Evolutionary conservation across 2,113 vertebrate species (phyloP), one percentile per base, ranked within the genome.

Genomic region (Pseudolaguvia tuberculata): DNA sequence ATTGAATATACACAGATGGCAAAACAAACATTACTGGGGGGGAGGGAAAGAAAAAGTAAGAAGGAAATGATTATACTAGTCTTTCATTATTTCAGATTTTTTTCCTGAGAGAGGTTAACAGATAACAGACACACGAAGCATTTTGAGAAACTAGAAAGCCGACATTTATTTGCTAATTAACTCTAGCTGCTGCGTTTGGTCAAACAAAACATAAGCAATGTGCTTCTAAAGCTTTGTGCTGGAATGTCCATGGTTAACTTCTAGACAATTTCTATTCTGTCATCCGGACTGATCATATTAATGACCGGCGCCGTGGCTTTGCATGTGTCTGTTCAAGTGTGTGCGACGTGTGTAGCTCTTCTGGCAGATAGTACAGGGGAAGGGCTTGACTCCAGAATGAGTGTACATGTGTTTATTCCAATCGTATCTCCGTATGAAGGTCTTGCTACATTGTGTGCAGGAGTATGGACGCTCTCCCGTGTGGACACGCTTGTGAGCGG

Each of bases 271-370:
- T 53, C 55, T 20, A 25, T 23, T 42, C 27, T 45, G 20, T 69
- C 27, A 66, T 27, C 73, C 47, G 48, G 14, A 53, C 21, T 15
- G 21, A 63, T 9, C 29, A 70, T 57, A 3, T 55, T 72, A 50
- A 27, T 55, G 69, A 47, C 77, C 74, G 5, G 39, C 62, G 2
- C 51, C 58, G 77, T 90, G 89, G 0, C 79, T 89, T 74, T 87
- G 81, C 79, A 87, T 81, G 81, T 90, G 90, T 70, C 86, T 81
- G 72, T 77, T 88, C 47, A 91, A 85, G 82, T 91, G 89, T 1
- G 86, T 89, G 58, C 84, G 86, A 17, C 88, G 83, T 4, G 87
- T 90, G 85, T 89, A 91, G 79, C 86, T 88, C 82, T 91, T 91
- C 8, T 83, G 70, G 59, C 90, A 91, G 63, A 67, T 72, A 4